Evolutionary conservation across 2,113 vertebrate genomes (phyloP).

Genomic region (Chiloscyllium plagiosum): DNA sequence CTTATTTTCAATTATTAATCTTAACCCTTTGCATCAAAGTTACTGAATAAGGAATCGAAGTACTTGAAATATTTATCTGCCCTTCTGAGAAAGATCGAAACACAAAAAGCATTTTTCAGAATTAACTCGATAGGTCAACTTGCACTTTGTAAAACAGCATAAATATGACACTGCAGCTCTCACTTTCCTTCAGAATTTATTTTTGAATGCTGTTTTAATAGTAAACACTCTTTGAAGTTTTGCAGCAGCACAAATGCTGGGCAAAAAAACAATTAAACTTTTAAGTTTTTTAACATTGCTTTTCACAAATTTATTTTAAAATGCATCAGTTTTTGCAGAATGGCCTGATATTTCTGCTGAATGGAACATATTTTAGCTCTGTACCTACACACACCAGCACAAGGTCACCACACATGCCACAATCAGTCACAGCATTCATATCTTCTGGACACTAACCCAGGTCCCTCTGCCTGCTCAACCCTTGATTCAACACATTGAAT

Average conservation of each 20-base stretch:
- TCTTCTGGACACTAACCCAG: background rate
- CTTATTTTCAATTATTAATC: background rate
- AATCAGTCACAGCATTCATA: background rate
- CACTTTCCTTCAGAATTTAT: background rate
- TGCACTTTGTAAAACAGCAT: background rate
- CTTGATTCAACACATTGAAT: background rate
- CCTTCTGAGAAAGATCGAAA: conserved; percentile 11
- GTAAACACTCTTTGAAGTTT: background rate
- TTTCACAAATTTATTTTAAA: background rate
- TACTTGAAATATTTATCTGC: background rate
- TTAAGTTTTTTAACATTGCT: background rate
- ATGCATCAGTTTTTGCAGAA: background rate
- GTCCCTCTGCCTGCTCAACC: background rate
- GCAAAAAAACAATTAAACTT: background rate
- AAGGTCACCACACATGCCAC: background rate
- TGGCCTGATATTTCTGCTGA: background rate
- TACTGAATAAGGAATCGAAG: background rate
- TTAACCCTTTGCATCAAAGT: background rate
- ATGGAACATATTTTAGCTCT: conserved; percentile 4
- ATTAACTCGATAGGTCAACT: background rate
- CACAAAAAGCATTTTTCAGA: background rate
- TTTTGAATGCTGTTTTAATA: background rate
- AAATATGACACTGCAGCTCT: background rate
- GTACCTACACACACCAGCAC: background rate
- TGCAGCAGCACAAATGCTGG: background rate